Conservation (phyloP, 2,113 vertebrate genomes). For the Eclectus roratus region DNA sequence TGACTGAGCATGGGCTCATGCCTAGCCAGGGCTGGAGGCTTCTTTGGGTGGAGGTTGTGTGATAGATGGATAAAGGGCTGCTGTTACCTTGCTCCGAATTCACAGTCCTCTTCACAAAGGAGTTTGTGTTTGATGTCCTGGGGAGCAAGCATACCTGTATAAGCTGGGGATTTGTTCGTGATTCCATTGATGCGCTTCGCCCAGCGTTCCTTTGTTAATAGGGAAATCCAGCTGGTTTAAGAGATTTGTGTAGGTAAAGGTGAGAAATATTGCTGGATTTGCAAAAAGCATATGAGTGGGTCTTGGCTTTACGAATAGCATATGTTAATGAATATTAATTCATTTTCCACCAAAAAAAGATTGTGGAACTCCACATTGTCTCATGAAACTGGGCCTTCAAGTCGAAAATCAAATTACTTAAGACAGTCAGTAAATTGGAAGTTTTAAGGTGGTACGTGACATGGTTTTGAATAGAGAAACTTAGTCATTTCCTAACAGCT, state of each 20-base stretch:
- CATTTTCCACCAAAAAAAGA: neutral
- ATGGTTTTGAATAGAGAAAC: neutral
- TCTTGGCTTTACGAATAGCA: neutral
- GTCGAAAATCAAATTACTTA: neutral
- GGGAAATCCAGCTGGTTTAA: neutral
- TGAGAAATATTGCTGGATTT: neutral
- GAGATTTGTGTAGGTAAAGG: neutral
- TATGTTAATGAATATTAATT: neutral
- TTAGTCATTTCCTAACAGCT: neutral
- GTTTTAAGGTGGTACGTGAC: neutral
- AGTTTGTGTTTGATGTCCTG: neutral
- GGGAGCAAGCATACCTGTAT: neutral
- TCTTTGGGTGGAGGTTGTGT: neutral
- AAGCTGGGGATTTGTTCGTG: neutral
- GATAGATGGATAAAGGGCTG: neutral
- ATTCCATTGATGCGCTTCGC: neutral
- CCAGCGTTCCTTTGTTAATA: neutral
- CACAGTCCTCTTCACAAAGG: neutral
- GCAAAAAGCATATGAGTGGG: neutral
- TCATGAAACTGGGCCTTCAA: neutral
- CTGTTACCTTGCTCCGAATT: neutral
- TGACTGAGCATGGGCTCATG: neutral
- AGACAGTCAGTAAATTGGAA: neutral
- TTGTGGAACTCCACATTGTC: neutral
- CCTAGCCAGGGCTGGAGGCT: neutral